Evolutionary conservation across 2,888 invertebrate species (phyloP).

Genomic region (Galeruca laticollis): DNA sequence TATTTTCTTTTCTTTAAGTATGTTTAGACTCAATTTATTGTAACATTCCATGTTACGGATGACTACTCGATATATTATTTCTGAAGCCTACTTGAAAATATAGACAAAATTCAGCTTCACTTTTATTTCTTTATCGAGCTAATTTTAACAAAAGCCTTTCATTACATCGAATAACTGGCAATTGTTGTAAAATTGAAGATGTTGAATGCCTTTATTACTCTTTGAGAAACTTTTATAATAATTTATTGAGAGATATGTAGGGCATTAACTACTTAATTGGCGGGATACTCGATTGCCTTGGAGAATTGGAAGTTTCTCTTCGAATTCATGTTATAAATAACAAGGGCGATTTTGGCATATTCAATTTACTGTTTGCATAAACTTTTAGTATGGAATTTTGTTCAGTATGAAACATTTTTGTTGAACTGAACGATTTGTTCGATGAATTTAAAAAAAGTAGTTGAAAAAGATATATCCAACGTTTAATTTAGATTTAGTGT

Average conservation of each 20-base stretch:
- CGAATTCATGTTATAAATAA: not conserved
- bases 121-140: not conserved
- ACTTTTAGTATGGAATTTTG: not conserved
- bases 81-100: too few relatives aligned
- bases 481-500: too few relatives aligned
- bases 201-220: constrained; percentile 7
- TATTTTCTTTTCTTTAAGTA: too few relatives aligned
- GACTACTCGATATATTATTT: too few relatives aligned
- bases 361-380: not conserved
- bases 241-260: not conserved
- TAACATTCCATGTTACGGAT: too few relatives aligned
- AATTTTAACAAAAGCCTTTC: not conserved
- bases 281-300: not conserved
- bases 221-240: not conserved
- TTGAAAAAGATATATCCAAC: too few relatives aligned
- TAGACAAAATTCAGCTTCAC: not conserved
- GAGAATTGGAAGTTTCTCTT: not conserved
- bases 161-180: constrained; percentile 8
- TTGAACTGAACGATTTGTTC: too few relatives aligned
- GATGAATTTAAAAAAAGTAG: too few relatives aligned
- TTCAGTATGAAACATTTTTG: too few relatives aligned
- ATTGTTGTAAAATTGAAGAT: not conserved
- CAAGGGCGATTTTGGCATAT: not conserved
- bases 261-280: constrained; percentile 1
- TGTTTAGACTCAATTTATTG: too few relatives aligned